Evolutionary conservation across 2,797 vertebrate genomes (phyloP).

Genomic region (Pseudomugil tenellus): DNA sequence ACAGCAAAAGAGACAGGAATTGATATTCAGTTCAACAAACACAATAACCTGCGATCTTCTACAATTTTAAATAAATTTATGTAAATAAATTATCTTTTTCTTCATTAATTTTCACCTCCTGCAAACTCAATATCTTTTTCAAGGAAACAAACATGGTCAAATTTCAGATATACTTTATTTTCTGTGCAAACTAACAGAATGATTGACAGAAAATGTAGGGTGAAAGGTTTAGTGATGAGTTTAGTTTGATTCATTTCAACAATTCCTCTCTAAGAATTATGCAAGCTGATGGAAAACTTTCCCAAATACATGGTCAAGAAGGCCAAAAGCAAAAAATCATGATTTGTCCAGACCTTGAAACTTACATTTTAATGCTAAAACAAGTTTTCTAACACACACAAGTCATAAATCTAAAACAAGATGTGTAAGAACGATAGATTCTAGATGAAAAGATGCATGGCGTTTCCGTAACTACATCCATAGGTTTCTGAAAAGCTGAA

Average conservation of each 20-base stretch:
- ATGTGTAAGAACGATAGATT: not conserved
- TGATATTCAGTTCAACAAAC: not conserved
- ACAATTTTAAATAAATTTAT: not conserved
- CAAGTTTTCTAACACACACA: not conserved
- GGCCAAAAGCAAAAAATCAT: no score
- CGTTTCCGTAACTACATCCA: no score
- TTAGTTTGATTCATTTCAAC: not conserved
- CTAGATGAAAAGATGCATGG: no score
- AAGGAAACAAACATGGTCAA: not conserved
- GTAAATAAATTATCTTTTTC: not conserved
- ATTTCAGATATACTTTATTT: not conserved
- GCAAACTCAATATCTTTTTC: not conserved
- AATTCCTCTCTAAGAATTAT: not conserved
- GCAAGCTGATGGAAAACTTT: not conserved
- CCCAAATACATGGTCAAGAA: not conserved
- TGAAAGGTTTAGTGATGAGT: not conserved
- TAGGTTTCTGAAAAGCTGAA: no score
- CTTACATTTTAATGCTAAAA: not conserved
- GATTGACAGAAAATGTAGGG: not conserved
- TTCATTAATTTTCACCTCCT: not conserved
- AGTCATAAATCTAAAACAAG: not conserved
- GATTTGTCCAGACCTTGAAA: no score
- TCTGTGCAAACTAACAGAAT: not conserved
- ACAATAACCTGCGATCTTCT: not conserved
- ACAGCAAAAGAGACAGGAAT: not conserved